These are phyloP conservation scores for Glandiceps talaboti DNA, from an alignment of 53 echinoderm and acorn worm species.

Conservation along the genomic window DNA sequence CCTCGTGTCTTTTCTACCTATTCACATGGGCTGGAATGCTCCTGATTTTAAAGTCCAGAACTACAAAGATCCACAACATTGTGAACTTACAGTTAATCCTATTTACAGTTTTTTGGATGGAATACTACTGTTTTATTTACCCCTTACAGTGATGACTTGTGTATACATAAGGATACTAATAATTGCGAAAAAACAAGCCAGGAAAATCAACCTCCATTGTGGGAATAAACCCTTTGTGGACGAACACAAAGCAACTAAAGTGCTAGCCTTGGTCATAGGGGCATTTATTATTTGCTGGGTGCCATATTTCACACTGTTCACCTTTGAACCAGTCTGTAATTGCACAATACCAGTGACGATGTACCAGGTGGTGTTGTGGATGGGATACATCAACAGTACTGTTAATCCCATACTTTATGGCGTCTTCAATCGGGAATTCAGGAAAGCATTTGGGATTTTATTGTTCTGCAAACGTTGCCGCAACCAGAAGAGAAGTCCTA, in stretches of 20 bases:
- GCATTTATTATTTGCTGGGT: slow-evolving; percentile 83
- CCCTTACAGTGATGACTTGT: slow-evolving; percentile 55
- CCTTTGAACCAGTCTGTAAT: slow-evolving; percentile 40
- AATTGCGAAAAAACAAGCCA: slow-evolving; percentile 59
- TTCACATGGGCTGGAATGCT: slow-evolving; percentile 75
- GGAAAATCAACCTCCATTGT: slow-evolving; percentile 51
- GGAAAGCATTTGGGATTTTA: slow-evolving; percentile 52
- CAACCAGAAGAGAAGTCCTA: slow-evolving; percentile 7
- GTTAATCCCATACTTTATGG: slow-evolving; percentile 69
- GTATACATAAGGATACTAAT: slow-evolving; percentile 52
- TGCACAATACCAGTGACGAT: slow-evolving; percentile 27
- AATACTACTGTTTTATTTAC: slow-evolving; percentile 55
- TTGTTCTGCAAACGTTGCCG: slow-evolving; percentile 9
- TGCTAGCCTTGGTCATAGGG: slow-evolving; percentile 66
- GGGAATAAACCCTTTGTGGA: slow-evolving; percentile 36
- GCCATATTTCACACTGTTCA: slow-evolving; percentile 73
- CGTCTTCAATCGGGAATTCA: slow-evolving; percentile 62
- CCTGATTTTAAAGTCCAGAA: slow-evolving; percentile 52
- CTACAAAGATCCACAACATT: slow-evolving; percentile 36
- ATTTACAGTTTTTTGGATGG: slow-evolving; percentile 62
- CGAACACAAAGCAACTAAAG: slow-evolving; percentile 64
- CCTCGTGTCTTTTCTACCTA: slow-evolving; percentile 73
- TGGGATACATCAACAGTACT: slow-evolving; percentile 67
- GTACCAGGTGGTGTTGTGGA: slow-evolving; percentile 41
- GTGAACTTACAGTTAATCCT: slow-evolving; percentile 41